Evolutionary conservation across 2,113 vertebrate genomes (phyloP).

Genomic region (Muscicapa adusta): DNA sequence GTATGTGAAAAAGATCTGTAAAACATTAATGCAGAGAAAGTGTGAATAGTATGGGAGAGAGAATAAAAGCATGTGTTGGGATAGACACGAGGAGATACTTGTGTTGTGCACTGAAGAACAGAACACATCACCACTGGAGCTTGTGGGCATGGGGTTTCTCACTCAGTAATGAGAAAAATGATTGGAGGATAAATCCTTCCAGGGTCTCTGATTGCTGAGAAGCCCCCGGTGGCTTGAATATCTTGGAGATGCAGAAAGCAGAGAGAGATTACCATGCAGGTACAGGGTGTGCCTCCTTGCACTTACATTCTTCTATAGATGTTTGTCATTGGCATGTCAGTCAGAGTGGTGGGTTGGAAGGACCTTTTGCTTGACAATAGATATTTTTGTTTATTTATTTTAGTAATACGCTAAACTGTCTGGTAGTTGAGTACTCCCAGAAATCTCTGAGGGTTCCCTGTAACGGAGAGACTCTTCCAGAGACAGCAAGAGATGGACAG

Average conservation of each 20-base stretch:
- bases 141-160: background rate
- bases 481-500: background rate
- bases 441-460: background rate
- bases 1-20: background rate
- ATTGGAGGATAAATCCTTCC: background rate
- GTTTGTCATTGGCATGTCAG: background rate
- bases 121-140: background rate
- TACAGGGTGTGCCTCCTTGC: background rate
- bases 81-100: background rate
- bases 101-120: background rate
- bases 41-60: background rate
- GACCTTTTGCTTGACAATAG: background rate
- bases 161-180: background rate
- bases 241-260: background rate
- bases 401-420: background rate
- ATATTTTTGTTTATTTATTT: background rate
- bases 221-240: background rate
- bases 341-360: background rate
- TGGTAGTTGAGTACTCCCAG: background rate
- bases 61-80: background rate
- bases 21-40: background rate
- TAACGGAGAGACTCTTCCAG: background rate
- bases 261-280: background rate
- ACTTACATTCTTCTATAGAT: fast-evolving
- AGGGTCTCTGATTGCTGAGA: background rate